phyloP scores from a whole-genome alignment of 2,888 invertebrate species.

The Oxycera nigricornis region DNA sequence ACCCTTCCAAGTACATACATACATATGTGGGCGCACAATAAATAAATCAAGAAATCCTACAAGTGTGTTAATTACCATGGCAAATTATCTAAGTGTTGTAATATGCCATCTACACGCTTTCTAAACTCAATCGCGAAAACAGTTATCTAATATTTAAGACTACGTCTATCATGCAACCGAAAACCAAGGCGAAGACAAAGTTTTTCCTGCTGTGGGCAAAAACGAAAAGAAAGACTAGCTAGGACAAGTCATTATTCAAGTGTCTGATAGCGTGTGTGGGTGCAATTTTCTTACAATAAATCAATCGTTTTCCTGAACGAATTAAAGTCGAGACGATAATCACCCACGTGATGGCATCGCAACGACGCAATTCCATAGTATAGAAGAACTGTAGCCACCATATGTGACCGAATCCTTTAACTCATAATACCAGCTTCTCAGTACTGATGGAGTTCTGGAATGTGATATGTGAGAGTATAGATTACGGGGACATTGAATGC shows the following conservation, averaged over 20 bases:
- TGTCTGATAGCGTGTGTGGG: constrained; percentile 21
- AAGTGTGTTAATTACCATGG: constrained; percentile 34
- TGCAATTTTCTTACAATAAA: constrained; percentile 35
- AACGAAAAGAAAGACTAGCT: background rate
- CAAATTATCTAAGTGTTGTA: constrained; percentile 17
- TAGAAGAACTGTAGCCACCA: too few species aligned
- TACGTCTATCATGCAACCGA: too few species aligned
- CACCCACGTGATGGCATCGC: constrained; percentile 18
- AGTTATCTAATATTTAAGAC: background rate
- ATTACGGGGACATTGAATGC: too few species aligned
- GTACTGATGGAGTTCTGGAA: too few species aligned
- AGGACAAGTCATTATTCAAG: constrained; percentile 29
- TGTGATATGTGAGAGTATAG: too few species aligned
- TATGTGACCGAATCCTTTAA: too few species aligned
- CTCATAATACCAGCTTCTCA: too few species aligned
- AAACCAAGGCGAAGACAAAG: background rate
- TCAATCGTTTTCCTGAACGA: constrained; percentile 26
- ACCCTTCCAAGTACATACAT: background rate
- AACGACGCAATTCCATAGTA: too few species aligned
- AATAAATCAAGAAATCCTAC: constrained; percentile 40
- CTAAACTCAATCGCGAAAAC: background rate
- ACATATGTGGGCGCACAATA: too few species aligned
- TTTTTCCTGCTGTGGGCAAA: background rate
- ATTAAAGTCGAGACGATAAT: constrained; percentile 2
- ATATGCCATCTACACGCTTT: constrained; percentile 31